Base-by-base conservation (phyloP, 2,113 vertebrate species). In the Heptranchias perlo region DNA sequence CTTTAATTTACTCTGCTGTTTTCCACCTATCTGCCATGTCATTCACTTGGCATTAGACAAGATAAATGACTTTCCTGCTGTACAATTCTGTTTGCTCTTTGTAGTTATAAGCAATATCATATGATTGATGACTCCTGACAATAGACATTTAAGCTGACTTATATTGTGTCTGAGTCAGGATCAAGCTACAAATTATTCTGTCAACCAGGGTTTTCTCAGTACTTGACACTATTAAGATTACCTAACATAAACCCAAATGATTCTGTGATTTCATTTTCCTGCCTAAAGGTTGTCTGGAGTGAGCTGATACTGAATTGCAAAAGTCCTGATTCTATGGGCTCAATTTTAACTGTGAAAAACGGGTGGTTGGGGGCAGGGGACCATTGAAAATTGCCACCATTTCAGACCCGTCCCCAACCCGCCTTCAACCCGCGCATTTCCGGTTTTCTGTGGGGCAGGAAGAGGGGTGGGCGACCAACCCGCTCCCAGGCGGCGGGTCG, bases 221-320 rank as follows among this genome's bases (percentile, higher is more conserved):
- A 94, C 39, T 65, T 94, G 92, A 44, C 21, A 47, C 61, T 65
- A 44, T 44, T 94, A 64, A 94, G 61, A 65, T 65, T 94, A 94
- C 61, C 62, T 94, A 44, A 94, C 1, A 25, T 94, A 4, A 92
- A 39, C 58, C 6, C n/a, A 18, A 44, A 94, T 64, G 54, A 94
- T 67, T 47, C 92, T 13, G 16, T 44, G 92, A 21, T 67, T 47
- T 65, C 52, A 94, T 44, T 11, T 28, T 65, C 35, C n/a, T 94
- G 21, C 58, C n/a, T 5, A 23, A 91, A 91, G 87, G 14, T 58
- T 35, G 54, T 58, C 47, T 61, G 54, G 89, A 92, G 39, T 61
- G 35, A 65, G 39, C 61, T 47, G 39, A 47, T 94, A 13, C n/a
- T 67, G 7, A 94, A 28, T 47, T 65, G 44, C 10, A 14, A 28